These are phyloP conservation scores for Panulirus ornatus DNA, from an alignment of 1,140 invertebrate species.

Conservation along the genomic window DNA sequence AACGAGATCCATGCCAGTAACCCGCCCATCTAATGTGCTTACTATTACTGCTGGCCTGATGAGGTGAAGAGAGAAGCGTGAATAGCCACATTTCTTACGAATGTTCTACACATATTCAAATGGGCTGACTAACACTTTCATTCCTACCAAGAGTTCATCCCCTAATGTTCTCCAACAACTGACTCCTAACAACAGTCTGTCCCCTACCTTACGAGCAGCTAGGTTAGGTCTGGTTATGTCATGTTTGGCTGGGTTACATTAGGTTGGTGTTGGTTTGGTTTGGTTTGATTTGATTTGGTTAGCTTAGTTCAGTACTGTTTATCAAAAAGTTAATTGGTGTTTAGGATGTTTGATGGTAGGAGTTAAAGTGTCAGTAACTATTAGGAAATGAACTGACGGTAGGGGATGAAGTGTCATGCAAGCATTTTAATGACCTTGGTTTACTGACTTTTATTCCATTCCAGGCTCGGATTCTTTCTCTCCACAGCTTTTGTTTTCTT, in stretches of 20 bases:
- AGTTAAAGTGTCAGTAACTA: background rate
- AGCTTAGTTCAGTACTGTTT: no score
- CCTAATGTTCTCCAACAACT: background rate
- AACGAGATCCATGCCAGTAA: constrained; percentile 88
- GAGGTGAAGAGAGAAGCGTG: background rate
- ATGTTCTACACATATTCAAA: background rate
- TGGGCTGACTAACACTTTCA: background rate
- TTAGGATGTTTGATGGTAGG: no score
- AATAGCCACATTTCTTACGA: no score
- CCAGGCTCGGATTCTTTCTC: background rate
- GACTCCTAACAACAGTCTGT: background rate
- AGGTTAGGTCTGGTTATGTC: background rate
- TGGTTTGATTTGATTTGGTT: no score
- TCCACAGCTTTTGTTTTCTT: background rate
- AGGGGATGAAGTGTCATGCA: background rate
- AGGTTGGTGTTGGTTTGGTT: no score
- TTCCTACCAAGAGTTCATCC: background rate
- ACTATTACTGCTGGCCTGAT: constrained; percentile 83
- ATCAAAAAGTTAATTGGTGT: no score
- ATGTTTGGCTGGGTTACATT: background rate
- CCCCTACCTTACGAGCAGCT: background rate
- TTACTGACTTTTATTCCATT: background rate
- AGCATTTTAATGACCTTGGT: background rate
- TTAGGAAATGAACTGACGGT: background rate
- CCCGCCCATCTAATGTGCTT: constrained; percentile 91